Percentiles rank a stretch among this genome's conserved stretches.
phyloP scores from a whole-genome alignment of 2,888 invertebrate species.

The Aporophyla lueneburgensis region DNA sequence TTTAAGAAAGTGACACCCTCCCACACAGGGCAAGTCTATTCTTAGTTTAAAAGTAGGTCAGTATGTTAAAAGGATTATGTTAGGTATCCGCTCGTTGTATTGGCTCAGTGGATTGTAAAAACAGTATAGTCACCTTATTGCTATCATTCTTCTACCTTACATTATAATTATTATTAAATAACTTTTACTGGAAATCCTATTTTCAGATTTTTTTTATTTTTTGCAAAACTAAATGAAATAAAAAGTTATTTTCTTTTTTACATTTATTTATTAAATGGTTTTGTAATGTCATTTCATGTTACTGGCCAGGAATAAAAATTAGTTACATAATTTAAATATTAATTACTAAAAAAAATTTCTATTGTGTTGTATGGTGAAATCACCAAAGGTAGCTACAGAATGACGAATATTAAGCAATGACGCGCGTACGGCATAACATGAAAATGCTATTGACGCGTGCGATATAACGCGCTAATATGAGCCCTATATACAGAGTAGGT shows the following conservation, averaged over 20 bases:
- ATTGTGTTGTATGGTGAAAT: conserved; percentile 14
- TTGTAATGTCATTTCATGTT: not conserved
- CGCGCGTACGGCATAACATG: not conserved
- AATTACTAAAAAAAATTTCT: not conserved
- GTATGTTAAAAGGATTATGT: conserved; percentile 51
- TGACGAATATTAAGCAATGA: conserved; percentile 31
- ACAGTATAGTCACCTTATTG: conserved; percentile 15
- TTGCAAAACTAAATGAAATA: not conserved
- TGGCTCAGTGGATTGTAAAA: conserved; percentile 31
- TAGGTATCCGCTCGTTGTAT: conserved; percentile 2
- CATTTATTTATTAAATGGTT: not conserved
- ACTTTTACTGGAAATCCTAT: not conserved
- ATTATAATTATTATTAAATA: not conserved
- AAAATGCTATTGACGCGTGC: conserved; percentile 17
- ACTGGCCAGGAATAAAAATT: not conserved
- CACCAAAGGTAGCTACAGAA: not conserved
- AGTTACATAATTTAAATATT: not conserved
- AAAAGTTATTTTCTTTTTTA: not conserved
- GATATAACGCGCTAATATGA: not conserved
- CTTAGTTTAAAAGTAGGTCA: conserved; percentile 51
- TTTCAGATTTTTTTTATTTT: not conserved
- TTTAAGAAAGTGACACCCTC: conserved; percentile 16
- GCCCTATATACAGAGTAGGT: not conserved
- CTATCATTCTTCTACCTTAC: not conserved
- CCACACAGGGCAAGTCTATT: conserved; percentile 29